Evolutionary conservation across 2,888 invertebrate genomes (phyloP), one percentile per base, ranked within the genome.

Genomic region (Scaptomyza tumidula): DNA sequence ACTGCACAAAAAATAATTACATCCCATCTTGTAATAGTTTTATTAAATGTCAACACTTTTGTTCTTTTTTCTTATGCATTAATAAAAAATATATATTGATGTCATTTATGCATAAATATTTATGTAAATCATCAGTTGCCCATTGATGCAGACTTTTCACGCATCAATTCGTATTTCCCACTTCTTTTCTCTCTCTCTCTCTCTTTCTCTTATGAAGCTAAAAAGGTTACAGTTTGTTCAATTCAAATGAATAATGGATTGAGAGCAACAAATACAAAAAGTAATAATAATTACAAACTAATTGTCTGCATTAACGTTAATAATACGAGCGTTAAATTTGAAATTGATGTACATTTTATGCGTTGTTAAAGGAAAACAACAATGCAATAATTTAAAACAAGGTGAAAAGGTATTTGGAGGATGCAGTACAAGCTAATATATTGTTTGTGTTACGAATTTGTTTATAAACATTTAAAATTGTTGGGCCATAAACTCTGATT

Each of bases 241-340:
- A 45, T 60, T 45, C n/a, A 35, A 54, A 55, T 69, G 6, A 53
- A 60, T 24, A 37, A 41, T 49, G 6, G 33, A 24, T 39, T 29
- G 14, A 10, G 19, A 24, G 46, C 57, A 77, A 67, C 52, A 37
- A 55, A 55, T 27, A 64, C 24, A 31, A 33, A 54, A 52, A 41
- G 41, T 48, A 14, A 56, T n/a, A 31, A 16, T 48, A 44, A 9
- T 44, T 46, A 49, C 45, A 44, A 61, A 66, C 60, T 71, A 64
- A 65, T 45, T 62, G 48, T 75, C 56, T 54, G 57, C 52, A 58
- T 52, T 69, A 76, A 82, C 29, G 33, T 61, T 81, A 86, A 86
- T 86, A 86, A 81, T 86, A 81, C 86, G 60, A 44, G 52, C 59
- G 41, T 43, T 48, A 24, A 49, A 58, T 24, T 66, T 64, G 16